phyloP scores from a whole-genome alignment of 2,888 invertebrate genomes.

The Leptopilina syphax region DNA sequence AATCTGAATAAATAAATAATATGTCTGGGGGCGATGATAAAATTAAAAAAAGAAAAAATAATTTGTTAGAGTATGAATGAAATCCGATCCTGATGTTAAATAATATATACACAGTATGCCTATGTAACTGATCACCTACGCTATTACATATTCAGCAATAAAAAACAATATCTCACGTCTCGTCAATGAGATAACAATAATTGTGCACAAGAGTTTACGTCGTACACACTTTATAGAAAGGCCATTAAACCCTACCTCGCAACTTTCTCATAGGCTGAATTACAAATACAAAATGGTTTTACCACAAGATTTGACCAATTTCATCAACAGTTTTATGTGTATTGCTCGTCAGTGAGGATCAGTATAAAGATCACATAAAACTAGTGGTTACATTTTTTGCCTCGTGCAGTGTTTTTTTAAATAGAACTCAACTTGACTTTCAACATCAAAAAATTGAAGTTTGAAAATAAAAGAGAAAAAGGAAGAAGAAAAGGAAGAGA shows the following conservation, averaged over 20 bases:
- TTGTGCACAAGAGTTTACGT: constrained; percentile 1
- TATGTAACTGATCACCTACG: constrained; percentile 7
- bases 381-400: constrained; percentile 1
- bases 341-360: constrained; percentile 40
- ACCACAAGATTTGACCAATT: constrained; percentile 30
- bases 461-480: no score
- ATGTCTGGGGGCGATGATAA: no score
- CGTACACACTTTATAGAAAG: constrained; percentile 25
- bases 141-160: neutral
- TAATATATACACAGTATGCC: neutral
- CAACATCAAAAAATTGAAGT: no score
- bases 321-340: constrained; percentile 30
- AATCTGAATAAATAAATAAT: no score
- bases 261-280: constrained; percentile 51
- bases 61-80: neutral
- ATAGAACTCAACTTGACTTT: neutral
- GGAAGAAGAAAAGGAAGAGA: no score
- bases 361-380: neutral
- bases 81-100: constrained; percentile 5
- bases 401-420: neutral
- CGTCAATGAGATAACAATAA: constrained; percentile 28
- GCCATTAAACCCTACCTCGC: constrained; percentile 37
- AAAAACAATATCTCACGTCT: neutral
- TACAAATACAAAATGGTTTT: constrained; percentile 54
- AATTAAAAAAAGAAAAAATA: no score